Evolutionary conservation across 2,113 vertebrate species (phyloP).

Genomic region (Periophthalmodon schlosseri): DNA sequence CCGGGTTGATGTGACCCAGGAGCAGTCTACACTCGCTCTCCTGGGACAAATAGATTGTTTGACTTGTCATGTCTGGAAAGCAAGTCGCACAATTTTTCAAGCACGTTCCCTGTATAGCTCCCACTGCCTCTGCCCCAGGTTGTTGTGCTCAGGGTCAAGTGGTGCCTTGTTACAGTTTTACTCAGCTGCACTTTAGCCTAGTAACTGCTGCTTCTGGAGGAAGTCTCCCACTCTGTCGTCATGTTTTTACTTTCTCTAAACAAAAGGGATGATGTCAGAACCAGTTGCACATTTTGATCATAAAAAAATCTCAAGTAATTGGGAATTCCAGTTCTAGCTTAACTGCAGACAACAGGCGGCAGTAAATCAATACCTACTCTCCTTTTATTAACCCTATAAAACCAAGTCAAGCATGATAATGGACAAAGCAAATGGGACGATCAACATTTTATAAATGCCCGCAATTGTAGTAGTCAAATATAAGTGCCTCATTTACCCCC

Average conservation of each 20-base stretch:
- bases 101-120: conserved; percentile 32
- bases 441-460: background rate
- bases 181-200: conserved; percentile 11
- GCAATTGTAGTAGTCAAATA: background rate
- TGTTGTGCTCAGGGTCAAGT: conserved; percentile 31
- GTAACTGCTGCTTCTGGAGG: conserved; percentile 32
- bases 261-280: conserved; percentile 24
- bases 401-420: background rate
- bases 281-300: background rate
- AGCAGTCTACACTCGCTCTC: conserved; percentile 49
- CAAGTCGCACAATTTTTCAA: conserved; percentile 40
- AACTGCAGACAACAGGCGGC: background rate
- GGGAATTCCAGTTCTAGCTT: background rate
- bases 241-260: conserved; percentile 33
- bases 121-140: conserved; percentile 16
- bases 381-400: background rate
- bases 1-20: conserved; percentile 78
- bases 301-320: background rate
- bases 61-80: conserved; percentile 57
- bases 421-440: background rate
- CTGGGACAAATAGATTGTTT: conserved; percentile 64
- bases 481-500: background rate
- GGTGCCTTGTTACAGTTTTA: conserved; percentile 30
- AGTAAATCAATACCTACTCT: conserved; percentile 1
- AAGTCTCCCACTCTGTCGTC: conserved; percentile 48